A percentile compares a stretch with the other conserved stretches of the same genome.
Conservation (phyloP, 2,797 vertebrate genomes). For the Tinamus major region DNA sequence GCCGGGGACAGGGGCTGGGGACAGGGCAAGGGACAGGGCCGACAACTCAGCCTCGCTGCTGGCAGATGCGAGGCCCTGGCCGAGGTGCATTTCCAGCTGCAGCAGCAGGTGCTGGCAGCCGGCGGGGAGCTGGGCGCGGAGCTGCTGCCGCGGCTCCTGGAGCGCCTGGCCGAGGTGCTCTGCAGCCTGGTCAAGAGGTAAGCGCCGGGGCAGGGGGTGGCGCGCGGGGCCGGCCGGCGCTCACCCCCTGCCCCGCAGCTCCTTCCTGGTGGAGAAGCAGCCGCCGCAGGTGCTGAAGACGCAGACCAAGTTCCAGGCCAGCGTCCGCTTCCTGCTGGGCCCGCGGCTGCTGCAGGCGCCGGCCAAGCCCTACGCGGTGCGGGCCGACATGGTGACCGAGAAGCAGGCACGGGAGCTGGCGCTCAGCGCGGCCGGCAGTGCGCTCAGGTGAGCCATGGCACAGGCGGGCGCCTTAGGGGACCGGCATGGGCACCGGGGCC, state of each 20-base stretch:
- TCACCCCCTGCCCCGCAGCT: conserved; percentile 77
- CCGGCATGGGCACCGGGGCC: not conserved
- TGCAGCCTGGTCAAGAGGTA: conserved; percentile 89
- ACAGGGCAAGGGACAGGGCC: no score
- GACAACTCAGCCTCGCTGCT: no score
- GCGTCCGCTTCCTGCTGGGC: conserved; percentile 91
- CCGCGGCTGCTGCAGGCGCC: conserved; percentile 83
- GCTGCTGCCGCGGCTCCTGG: conserved; percentile 78
- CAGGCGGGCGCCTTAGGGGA: no score
- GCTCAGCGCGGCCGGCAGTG: conserved; percentile 37
- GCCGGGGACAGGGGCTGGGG: no score
- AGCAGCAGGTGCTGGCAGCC: conserved; percentile 85
- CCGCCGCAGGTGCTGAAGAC: conserved; percentile 98
- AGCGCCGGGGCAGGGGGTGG: fast-evolving
- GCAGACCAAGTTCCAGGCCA: conserved; percentile 96
- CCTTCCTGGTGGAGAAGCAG: conserved; percentile 94
- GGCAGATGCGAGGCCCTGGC: conserved; percentile 79
- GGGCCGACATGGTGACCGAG: conserved; percentile 93
- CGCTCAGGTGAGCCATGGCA: conserved; percentile 63
- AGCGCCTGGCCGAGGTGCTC: conserved; percentile 80
- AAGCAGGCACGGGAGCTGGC: conserved; percentile 88
- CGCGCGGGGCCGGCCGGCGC: no score
- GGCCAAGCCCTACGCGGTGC: conserved; percentile 87
- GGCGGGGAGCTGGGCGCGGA: conserved; percentile 76
- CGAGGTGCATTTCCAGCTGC: conserved; percentile 87